Base-by-base conservation (phyloP, 1,140 invertebrate genomes). In the Mactra quadrangularis region DNA sequence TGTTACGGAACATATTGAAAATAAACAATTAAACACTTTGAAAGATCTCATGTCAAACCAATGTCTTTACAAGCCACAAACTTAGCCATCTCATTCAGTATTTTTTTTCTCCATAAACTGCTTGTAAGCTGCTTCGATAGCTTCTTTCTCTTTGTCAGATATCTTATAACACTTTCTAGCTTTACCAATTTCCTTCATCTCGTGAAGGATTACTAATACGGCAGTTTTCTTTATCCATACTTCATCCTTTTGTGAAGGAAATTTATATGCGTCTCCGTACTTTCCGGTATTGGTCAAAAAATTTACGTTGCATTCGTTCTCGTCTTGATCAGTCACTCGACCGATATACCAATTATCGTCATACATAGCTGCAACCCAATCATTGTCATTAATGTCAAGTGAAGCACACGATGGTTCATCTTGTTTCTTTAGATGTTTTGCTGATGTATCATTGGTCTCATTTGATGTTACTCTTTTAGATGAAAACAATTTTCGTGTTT, bases 331-430 rank as follows among this genome's bases (percentile, higher is more conserved):
- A n/a, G 52, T 53, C 4, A 53, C n/a, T 53, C 25, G 52, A 6
- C 52, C 52, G 25, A 53, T 53, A 53, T 9, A 53, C 52, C 52
- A 53, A 53, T 53, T 7, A 6, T 4, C 7, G 4, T 53, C 52
- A 53, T 53, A 53, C 25, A 53, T 4, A 11, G 52, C 52, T n/a
- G 52, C 52, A 11, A 53, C 52, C 52, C 52, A 53, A n/a, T n/a
- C n/a, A 53, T 53, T 22, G 17, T n/a, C 25, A 15, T 53, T n/a
- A 11, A 53, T 4, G 17, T 7, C 7, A 53, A 53, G 4, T 6
- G 17, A 15, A n/a, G 6, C 6, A 6, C 4, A 7, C 52, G 25
- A n/a, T 53, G 17, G 17, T 53, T 53, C 52, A 53, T 7, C 25
- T 53, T 11, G 17, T 53, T 15, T 11, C 25, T 9, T 53, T 6